These are phyloP conservation scores for Labeo rohita DNA, from an alignment of 2,113 vertebrate genomes.

Conservation along the genomic window DNA sequence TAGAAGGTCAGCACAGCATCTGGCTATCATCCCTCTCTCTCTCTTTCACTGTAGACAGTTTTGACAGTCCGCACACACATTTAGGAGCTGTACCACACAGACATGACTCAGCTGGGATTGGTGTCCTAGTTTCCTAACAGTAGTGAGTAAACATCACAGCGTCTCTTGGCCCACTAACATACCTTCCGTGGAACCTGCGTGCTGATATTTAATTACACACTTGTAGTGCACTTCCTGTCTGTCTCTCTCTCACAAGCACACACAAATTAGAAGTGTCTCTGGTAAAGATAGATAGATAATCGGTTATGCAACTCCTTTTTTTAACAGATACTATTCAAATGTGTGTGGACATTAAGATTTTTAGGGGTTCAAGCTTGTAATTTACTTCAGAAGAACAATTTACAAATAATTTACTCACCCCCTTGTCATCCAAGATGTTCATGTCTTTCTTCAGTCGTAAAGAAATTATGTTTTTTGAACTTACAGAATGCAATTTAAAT, in stretches of 20 bases:
- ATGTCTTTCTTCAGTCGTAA: no score
- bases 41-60: slow-evolving; percentile 16
- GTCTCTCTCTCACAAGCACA: background rate
- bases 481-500: no score
- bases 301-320: background rate
- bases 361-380: no score
- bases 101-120: slow-evolving; percentile 46
- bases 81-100: slow-evolving; percentile 27
- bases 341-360: background rate
- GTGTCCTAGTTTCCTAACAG: slow-evolving; percentile 53
- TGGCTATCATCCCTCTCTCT: slow-evolving; percentile 28
- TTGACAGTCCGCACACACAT: slow-evolving; percentile 32
- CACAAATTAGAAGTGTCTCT: background rate
- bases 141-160: slow-evolving; percentile 36
- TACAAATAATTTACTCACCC: no score
- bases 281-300: background rate
- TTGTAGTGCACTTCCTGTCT: slow-evolving; percentile 3
- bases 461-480: no score
- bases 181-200: slow-evolving; percentile 2
- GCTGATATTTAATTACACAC: slow-evolving; percentile 28
- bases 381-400: no score
- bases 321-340: background rate
- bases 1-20: slow-evolving; percentile 44
- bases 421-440: no score
- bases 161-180: slow-evolving; percentile 35